Evolutionary conservation across 2,888 invertebrate species (phyloP).

Genomic region (Ariolimax columbianus): DNA sequence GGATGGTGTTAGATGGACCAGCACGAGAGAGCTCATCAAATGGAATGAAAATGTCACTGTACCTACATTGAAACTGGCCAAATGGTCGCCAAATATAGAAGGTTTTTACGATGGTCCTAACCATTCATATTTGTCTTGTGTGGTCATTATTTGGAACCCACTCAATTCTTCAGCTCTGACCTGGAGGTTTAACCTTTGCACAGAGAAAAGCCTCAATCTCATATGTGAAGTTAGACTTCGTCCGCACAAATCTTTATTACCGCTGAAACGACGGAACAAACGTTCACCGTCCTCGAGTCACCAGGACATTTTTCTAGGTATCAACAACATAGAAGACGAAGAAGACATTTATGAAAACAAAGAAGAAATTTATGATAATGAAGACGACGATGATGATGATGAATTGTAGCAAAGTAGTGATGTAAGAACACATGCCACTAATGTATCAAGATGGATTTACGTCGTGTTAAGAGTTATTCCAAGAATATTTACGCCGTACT

Average conservation of each 20-base stretch:
- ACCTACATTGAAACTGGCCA: not conserved
- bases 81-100: slow-evolving; percentile 11
- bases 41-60: not conserved
- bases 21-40: not conserved
- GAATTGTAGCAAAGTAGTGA: too few species aligned
- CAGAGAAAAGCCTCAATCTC: not conserved
- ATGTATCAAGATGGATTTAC: too few species aligned
- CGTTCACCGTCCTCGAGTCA: not conserved
- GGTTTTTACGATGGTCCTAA: not conserved
- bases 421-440: too few species aligned
- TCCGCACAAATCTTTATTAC: not conserved
- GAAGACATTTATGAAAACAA: not conserved
- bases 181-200: slow-evolving; percentile 14
- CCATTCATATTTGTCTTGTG: slow-evolving; percentile 8
- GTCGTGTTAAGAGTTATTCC: too few species aligned
- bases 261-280: not conserved
- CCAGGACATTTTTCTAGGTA: not conserved
- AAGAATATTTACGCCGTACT: too few species aligned
- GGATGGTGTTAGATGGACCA: slow-evolving; percentile 7
- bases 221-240: slow-evolving; percentile 19
- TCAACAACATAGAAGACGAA: not conserved
- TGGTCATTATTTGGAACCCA: slow-evolving; percentile 8
- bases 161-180: not conserved
- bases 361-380: not conserved
- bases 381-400: not conserved